Evolutionary conservation across 2,888 invertebrate genomes (phyloP).

Genomic region (Bimastos eiseni): DNA sequence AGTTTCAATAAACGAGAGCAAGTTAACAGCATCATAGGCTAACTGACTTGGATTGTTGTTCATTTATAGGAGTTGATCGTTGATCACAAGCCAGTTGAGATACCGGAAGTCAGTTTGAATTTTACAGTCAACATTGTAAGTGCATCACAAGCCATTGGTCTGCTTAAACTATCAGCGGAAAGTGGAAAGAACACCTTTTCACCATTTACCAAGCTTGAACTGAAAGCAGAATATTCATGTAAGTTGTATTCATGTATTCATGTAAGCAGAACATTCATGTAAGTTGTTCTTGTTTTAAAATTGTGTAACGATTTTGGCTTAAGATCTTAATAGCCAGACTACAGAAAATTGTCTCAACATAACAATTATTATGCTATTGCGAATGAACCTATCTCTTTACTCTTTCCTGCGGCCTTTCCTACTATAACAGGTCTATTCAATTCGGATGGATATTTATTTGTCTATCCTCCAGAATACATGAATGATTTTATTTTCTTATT

Average conservation of each 20-base stretch:
- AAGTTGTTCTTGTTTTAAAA: neutral
- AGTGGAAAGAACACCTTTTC: neutral
- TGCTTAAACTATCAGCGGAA: neutral
- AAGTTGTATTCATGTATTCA: too few relatives aligned
- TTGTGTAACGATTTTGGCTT: neutral
- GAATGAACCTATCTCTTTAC: neutral
- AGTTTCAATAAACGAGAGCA: neutral
- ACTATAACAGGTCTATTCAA: neutral
- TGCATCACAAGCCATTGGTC: neutral
- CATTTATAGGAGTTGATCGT: neutral
- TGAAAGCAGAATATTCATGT: too few relatives aligned
- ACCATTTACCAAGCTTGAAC: neutral
- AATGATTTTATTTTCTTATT: neutral
- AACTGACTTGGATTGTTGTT: neutral
- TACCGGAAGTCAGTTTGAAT: neutral
- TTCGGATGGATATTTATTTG: too few relatives aligned
- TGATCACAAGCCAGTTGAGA: neutral
- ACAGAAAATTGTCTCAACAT: neutral
- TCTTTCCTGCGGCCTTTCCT: neutral
- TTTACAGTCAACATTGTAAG: neutral
- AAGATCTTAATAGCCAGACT: neutral
- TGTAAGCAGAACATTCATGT: too few relatives aligned
- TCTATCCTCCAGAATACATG: neutral
- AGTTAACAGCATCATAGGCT: neutral
- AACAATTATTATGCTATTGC: neutral